Evolutionary conservation across 2,888 invertebrate species (phyloP).

Genomic region (Catocala fraxini): DNA sequence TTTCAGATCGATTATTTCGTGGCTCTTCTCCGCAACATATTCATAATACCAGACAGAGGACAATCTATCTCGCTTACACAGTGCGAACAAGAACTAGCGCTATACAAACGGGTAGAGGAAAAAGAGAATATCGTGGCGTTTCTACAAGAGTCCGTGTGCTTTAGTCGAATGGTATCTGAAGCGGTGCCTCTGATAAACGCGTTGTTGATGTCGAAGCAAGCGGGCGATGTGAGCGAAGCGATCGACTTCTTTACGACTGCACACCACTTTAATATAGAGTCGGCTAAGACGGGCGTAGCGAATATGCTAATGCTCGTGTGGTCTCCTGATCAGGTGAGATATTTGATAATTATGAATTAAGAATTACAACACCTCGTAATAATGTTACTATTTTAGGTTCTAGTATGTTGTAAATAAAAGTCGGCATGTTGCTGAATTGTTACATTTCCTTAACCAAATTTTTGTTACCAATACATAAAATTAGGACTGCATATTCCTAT

Average conservation of each 20-base stretch:
- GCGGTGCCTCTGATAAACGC: constrained; percentile 89
- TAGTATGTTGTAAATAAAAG: too few species aligned
- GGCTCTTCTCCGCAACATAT: constrained; percentile 78
- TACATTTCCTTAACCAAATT: too few species aligned
- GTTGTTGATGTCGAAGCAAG: constrained; percentile 91
- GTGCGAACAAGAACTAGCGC: constrained; percentile 77
- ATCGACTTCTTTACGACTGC: constrained; percentile 95
- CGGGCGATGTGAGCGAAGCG: constrained; percentile 95
- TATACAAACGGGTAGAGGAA: constrained; percentile 86
- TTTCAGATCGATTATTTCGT: constrained; percentile 82
- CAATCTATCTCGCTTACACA: constrained; percentile 69
- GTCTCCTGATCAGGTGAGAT: constrained; percentile 91
- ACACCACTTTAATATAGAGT: constrained; percentile 92
- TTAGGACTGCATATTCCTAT: too few species aligned
- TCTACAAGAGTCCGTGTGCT: constrained; percentile 89
- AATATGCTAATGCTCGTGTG: constrained; percentile 93
- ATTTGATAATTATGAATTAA: background rate
- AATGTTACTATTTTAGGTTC: too few species aligned
- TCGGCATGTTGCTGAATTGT: too few species aligned
- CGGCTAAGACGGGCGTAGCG: constrained; percentile 90
- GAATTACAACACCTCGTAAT: too few species aligned
- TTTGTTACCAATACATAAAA: too few species aligned
- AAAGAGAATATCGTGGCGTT: constrained; percentile 91
- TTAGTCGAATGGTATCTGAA: constrained; percentile 79
- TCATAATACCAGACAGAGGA: constrained; percentile 71